These are phyloP conservation scores for Oreotragus oreotragus DNA, from an alignment of 2,113 vertebrate species.

Conservation along the genomic window DNA sequence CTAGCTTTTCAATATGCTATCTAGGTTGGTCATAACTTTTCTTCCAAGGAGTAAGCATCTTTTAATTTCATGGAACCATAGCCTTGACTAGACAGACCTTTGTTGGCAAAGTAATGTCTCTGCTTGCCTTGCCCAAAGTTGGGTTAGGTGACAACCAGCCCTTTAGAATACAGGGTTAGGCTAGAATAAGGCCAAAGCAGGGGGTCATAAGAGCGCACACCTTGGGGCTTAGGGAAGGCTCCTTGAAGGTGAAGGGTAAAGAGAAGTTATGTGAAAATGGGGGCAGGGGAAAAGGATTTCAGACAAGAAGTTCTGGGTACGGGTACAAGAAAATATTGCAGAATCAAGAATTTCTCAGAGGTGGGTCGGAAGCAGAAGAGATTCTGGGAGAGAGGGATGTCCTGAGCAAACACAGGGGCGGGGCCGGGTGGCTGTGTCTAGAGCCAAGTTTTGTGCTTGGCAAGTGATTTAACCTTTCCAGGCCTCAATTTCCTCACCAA, in stretches of 20 bases:
- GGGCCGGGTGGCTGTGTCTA: background rate
- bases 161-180: background rate
- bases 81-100: no score
- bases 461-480: background rate
- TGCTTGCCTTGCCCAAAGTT: background rate
- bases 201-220: background rate
- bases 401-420: background rate
- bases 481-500: background rate
- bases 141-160: background rate
- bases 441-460: background rate
- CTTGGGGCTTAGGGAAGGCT: background rate
- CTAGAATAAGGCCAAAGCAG: background rate
- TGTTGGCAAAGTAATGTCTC: no score
- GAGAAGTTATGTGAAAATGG: background rate
- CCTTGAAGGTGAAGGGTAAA: background rate
- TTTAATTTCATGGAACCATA: no score
- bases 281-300: background rate
- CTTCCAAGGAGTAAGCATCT: no score
- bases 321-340: background rate
- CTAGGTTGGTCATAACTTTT: no score
- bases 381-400: background rate
- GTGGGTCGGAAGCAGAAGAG: background rate
- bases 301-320: background rate
- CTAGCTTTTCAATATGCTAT: no score
- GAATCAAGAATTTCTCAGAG: background rate